These are phyloP conservation scores for Branchinecta lindahli DNA, from an alignment of 1,140 invertebrate genomes.

Conservation along the genomic window DNA sequence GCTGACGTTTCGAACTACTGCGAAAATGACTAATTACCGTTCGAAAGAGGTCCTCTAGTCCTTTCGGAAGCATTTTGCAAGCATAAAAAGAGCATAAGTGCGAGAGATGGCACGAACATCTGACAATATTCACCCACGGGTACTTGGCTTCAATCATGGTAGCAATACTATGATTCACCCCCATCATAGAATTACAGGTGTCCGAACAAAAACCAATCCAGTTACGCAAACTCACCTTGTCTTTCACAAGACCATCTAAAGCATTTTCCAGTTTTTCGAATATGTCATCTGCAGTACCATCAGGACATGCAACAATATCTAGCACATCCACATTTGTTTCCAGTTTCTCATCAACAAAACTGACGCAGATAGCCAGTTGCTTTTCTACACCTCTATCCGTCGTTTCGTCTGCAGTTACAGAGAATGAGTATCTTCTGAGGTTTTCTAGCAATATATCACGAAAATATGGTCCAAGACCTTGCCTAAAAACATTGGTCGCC, in stretches of 20 bases:
- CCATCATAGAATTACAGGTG: slow-evolving; percentile 22
- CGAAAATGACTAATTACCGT: slow-evolving; percentile 18
- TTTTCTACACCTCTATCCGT: not conserved
- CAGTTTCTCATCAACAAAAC: not conserved
- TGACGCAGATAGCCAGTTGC: slow-evolving; percentile 1
- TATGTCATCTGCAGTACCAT: not conserved
- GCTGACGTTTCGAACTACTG: slow-evolving; percentile 19
- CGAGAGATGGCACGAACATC: slow-evolving; percentile 20
- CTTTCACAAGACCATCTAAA: not conserved
- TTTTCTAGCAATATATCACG: not conserved
- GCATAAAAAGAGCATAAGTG: slow-evolving; percentile 21
- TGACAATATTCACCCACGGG: slow-evolving; percentile 19
- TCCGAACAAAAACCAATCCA: slow-evolving; percentile 21
- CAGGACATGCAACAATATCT: slow-evolving; percentile 1
- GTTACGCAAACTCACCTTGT: slow-evolving; percentile 14
- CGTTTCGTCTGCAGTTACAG: not conserved
- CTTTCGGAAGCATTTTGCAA: slow-evolving; percentile 20
- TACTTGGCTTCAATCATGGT: slow-evolving; percentile 18
- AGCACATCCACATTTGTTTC: slow-evolving; percentile 8
- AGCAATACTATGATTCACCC: slow-evolving; percentile 15
- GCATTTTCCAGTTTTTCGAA: not conserved
- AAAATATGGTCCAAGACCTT: slow-evolving; percentile 14
- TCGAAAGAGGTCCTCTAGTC: slow-evolving; percentile 19
- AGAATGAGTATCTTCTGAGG: not conserved
- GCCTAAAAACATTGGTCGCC: not conserved